Base-by-base conservation (phyloP, 2,113 vertebrate species). In the Anguilla rostrata region DNA sequence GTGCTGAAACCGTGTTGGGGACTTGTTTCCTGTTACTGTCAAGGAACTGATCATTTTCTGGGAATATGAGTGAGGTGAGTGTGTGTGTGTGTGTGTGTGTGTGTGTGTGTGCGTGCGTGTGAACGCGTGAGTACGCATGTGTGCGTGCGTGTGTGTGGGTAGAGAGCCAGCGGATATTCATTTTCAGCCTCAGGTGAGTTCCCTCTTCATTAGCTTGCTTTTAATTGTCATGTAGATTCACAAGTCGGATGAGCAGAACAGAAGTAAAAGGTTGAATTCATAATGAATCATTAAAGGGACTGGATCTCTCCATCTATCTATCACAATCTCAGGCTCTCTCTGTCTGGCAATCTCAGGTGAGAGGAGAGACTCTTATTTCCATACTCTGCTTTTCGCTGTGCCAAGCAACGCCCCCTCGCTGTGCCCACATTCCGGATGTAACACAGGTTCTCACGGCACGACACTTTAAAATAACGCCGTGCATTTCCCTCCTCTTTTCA, bases 201-300 rank as follows among this genome's bases (percentile, higher is more conserved):
- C 29, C 53, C 57, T 63, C 34, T 15, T 56, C n/a, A 29, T 83
- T n/a, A 83, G 56, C 29, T 40, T 22, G 5, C 53, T 34, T 49
- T 83, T 53, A 57, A 57, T 83, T 63, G 16, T 56, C 56, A 83
- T 6, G 29, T 14, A 83, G 82, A 46, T 18, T 39, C 49, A 83
- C 18, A 20, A 34, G 57, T 83, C 16, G 34, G 57, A 83, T 83
- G 14, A 79, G 14, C 4, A n/a, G 34, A 5, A n/a, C 5, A 60
- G 40, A 34, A 46, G 94, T 94, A 92, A 94, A 94, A 95, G 92
- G 92, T 89, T 88, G 91, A 92, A 94, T 93, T 93, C 90, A 94
- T 94, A 94, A 94, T 94, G 90, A 94, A 94, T 94, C 94, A 95
- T 94, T 94, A 94, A 94, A 92, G 91, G 89, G 90, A 93, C 34